phyloP scores from a whole-genome alignment of 2,888 invertebrate genomes.

The Lepidocyrtoides sp. region DNA sequence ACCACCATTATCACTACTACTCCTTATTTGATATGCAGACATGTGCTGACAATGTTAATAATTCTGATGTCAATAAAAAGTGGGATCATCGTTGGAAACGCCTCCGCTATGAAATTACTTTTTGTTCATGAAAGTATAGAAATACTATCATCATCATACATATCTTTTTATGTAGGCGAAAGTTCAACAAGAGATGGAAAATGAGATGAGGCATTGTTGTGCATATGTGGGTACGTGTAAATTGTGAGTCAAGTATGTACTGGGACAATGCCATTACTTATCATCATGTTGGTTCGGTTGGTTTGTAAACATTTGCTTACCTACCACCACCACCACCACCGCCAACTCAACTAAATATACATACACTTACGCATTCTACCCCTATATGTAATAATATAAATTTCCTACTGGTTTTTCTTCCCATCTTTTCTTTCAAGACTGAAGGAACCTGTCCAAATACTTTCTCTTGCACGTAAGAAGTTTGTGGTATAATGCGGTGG shows the following conservation, averaged over 20 bases:
- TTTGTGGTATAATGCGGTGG: neutral
- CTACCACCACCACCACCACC: too few species aligned
- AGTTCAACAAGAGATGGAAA: neutral
- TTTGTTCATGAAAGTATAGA: constrained; percentile 15
- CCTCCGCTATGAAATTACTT: constrained; percentile 43
- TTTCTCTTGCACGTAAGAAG: neutral
- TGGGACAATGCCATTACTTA: neutral
- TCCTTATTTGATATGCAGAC: constrained; percentile 55
- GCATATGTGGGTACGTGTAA: neutral
- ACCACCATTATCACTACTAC: too few species aligned
- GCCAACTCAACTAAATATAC: too few species aligned
- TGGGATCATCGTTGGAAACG: constrained; percentile 34
- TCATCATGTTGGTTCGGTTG: neutral
- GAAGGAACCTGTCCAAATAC: neutral
- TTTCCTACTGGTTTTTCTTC: neutral
- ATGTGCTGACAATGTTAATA: constrained; percentile 55
- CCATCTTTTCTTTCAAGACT: neutral
- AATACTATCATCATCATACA: too few species aligned
- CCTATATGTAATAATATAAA: too few species aligned
- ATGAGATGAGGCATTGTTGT: neutral
- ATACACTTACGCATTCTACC: constrained; percentile 8
- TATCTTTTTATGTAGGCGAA: neutral
- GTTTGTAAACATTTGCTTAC: constrained; percentile 27
- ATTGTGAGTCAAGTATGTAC: too few species aligned
- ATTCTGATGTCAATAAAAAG: constrained; percentile 52